Conservation (phyloP, 1,140 invertebrate genomes). For the Drosophila arizonae region DNA sequence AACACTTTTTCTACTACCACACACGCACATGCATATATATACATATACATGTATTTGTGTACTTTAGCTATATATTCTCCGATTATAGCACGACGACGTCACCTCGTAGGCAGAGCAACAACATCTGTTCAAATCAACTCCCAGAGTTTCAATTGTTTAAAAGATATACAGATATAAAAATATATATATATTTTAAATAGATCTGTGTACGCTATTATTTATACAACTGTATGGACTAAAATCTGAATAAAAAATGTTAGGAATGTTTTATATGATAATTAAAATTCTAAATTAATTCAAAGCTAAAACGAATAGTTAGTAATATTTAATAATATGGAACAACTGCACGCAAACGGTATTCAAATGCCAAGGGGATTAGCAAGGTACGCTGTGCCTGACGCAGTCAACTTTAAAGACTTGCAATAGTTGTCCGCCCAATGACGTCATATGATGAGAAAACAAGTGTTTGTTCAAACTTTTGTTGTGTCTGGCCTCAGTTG, state of each 20-base stretch:
- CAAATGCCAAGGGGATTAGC: neutral
- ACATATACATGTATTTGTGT: neutral
- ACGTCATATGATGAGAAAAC: slow-evolving; percentile 25
- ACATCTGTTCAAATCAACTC: slow-evolving; percentile 60
- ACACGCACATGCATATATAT: slow-evolving; percentile 15
- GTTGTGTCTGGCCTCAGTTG: neutral
- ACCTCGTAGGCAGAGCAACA: slow-evolving; percentile 48
- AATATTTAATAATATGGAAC: neutral
- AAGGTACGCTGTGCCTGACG: neutral
- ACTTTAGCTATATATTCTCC: slow-evolving; percentile 28
- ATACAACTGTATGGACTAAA: neutral
- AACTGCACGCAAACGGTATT: slow-evolving; percentile 10
- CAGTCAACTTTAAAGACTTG: neutral
- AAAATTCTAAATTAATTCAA: neutral
- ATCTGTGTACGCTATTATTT: neutral
- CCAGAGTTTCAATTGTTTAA: slow-evolving; percentile 4
- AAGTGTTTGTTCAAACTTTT: slow-evolving; percentile 8
- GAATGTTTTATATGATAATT: neutral
- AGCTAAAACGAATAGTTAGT: neutral
- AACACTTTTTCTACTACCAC: slow-evolving; percentile 33
- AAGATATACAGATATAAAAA: neutral
- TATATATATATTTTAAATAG: neutral
- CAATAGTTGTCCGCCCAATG: slow-evolving; percentile 4
- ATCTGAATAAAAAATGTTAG: neutral
- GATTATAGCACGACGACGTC: slow-evolving; percentile 70